Evolutionary conservation across 2,797 vertebrate species (phyloP), one percentile per base, ranked within the genome.

Genomic region (Nyctalus aviator): DNA sequence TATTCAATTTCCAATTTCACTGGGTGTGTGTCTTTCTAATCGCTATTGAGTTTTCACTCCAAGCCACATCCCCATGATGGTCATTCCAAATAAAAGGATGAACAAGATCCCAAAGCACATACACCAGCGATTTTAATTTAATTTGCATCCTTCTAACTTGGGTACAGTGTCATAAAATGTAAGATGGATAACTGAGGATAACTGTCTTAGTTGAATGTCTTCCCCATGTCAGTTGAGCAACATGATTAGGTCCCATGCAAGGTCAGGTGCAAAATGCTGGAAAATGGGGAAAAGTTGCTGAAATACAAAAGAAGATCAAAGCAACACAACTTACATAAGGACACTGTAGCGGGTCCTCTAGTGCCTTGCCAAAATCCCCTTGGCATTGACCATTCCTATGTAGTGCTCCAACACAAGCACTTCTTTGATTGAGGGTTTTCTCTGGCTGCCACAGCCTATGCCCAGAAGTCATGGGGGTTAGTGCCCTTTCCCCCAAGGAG

Each of bases 1-100:
- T 81, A 66, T 81, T 89, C 48, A 79, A 78, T 94, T 94, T 90
- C 95, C 55, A 84, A 46, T 85, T 85, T 77, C 4, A 37, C 48
- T 44, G 12, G 35, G 9, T 27, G 25, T 59, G 57, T 8, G 66
- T 72, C 73, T 13, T 21, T 37, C 46, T 35, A 55, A 93, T 20
- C 37, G 37, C 79, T 90, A 73, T 66, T 72, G 15, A n/a, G 20
- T 23, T 14, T 76, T 37, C 25, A 66, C 48, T 69, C 20, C 41
- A 55, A 88, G n/a, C 44, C 59, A 84, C 32, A 5, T 79, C 17
- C n/a, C 73, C 23, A 57, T 14, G 3, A n/a, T 46, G 8, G 25
- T 15, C 18, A 88, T 64, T 84, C 30, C 62, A 35, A 88, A 79
- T 84, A 86, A 84, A 64, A 6, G 9, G 14, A 57, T 87, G 23